Percentiles rank a stretch among this genome's conserved stretches.
Evolutionary conservation across 37 sponge, comb jelly and placozoan genomes (phyloP).

Genomic region (Petrosia ficiformis): DNA sequence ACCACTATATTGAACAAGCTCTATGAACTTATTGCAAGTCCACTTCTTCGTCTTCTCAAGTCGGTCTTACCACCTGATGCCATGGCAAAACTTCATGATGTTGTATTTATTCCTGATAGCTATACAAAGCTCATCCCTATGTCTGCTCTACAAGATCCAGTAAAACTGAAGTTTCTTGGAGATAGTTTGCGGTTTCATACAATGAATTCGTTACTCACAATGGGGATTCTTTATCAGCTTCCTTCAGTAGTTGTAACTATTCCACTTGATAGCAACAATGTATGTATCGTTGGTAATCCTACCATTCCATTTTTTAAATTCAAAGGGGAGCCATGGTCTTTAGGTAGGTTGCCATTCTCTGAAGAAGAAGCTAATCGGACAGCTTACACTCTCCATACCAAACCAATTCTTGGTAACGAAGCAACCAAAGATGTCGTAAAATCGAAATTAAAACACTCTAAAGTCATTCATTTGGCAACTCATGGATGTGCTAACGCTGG

Average conservation of each 20-base stretch:
- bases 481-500: slow-evolving; percentile 63
- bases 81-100: neutral
- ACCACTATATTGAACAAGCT: slow-evolving; percentile 23
- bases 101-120: slow-evolving; percentile 67
- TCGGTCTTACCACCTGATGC: neutral
- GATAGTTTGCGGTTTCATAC: slow-evolving; percentile 43
- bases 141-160: slow-evolving; percentile 34
- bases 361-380: slow-evolving; percentile 54
- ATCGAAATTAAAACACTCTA: slow-evolving; percentile 37
- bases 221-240: slow-evolving; percentile 52
- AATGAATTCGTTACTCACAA: slow-evolving; percentile 66
- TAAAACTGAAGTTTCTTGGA: slow-evolving; percentile 46
- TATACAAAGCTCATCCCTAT: slow-evolving; percentile 60
- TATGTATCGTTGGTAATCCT: slow-evolving; percentile 72
- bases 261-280: slow-evolving; percentile 33
- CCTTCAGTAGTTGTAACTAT: slow-evolving; percentile 26
- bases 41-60: slow-evolving; percentile 28
- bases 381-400: slow-evolving; percentile 50
- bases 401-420: slow-evolving; percentile 46
- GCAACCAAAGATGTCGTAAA: slow-evolving; percentile 60
- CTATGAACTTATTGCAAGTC: slow-evolving; percentile 22
- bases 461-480: slow-evolving; percentile 72
- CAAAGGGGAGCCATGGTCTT: slow-evolving; percentile 40
- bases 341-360: slow-evolving; percentile 65
- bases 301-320: slow-evolving; percentile 49